These are phyloP conservation scores for Furcifer pardalis DNA, from an alignment of 2,797 vertebrate genomes.

Conservation along the genomic window DNA sequence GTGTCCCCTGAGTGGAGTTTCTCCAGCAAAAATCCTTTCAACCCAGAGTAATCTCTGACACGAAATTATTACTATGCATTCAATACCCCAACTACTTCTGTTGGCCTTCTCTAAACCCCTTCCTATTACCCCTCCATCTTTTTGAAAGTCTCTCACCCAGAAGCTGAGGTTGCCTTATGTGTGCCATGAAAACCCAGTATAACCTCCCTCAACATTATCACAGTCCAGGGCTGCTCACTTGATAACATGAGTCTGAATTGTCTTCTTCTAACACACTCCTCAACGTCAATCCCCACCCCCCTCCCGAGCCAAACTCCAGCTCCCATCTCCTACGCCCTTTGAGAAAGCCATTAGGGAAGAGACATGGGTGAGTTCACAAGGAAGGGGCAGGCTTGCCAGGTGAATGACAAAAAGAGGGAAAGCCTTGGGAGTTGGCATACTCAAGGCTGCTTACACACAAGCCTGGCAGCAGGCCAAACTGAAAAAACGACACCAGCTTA, in stretches of 20 bases:
- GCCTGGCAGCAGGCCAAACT: constrained; percentile 39
- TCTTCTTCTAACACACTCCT: fast-evolving
- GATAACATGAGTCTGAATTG: neutral
- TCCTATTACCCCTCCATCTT: neutral
- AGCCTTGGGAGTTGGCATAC: constrained; percentile 26
- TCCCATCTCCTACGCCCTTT: neutral
- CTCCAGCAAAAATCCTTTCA: too few relatives aligned
- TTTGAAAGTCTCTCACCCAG: neutral
- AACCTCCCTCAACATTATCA: neutral
- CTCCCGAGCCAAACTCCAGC: too few relatives aligned
- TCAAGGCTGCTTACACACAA: constrained; percentile 5
- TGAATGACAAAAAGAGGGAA: neutral
- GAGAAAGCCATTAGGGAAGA: neutral
- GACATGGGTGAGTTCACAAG: neutral
- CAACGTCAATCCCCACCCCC: neutral
- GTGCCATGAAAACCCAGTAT: neutral
- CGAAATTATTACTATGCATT: too few relatives aligned
- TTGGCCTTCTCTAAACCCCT: neutral
- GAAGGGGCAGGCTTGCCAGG: constrained; percentile 18
- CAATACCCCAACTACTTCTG: neutral
- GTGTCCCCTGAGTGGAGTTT: too few relatives aligned
- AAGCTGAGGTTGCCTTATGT: neutral
- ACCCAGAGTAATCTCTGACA: too few relatives aligned
- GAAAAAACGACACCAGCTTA: fast-evolving
- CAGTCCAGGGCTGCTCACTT: neutral